Conservation (phyloP, 2,797 vertebrate genomes). For the Dipus sagitta region DNA sequence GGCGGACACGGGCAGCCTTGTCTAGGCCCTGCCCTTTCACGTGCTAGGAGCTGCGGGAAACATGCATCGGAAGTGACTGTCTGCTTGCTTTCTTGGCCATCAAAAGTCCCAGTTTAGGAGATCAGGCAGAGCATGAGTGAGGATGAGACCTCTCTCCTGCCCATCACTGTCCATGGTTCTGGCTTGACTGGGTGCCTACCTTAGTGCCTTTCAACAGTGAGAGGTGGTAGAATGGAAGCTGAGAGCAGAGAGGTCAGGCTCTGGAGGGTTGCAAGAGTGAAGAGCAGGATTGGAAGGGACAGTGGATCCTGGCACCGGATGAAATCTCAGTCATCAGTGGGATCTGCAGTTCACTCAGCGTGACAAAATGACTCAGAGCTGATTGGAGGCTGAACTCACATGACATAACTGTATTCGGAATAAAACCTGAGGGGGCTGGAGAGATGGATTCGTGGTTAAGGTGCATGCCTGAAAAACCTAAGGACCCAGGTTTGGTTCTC, state of each 20-base stretch:
- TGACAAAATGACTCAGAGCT: background rate
- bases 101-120: background rate
- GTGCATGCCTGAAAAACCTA: too few species aligned
- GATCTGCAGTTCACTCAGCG: background rate
- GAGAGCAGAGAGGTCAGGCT: background rate
- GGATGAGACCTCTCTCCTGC: background rate
- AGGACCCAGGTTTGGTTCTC: too few species aligned
- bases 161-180: background rate
- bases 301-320: too few species aligned
- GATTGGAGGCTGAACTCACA: background rate
- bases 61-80: background rate
- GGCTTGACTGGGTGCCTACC: too few species aligned
- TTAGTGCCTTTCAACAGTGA: too few species aligned
- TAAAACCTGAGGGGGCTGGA: background rate
- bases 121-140: background rate
- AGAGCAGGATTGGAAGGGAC: background rate
- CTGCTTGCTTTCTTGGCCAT: accelerated
- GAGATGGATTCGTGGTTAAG: too few species aligned
- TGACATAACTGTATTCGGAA: background rate
- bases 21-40: background rate
- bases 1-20: accelerated
- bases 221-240: background rate
- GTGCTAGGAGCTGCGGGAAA: background rate
- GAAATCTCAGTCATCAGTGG: background rate
- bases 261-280: background rate